Evolutionary conservation across 2,113 vertebrate genomes (phyloP).

Genomic region (Puma concolor): DNA sequence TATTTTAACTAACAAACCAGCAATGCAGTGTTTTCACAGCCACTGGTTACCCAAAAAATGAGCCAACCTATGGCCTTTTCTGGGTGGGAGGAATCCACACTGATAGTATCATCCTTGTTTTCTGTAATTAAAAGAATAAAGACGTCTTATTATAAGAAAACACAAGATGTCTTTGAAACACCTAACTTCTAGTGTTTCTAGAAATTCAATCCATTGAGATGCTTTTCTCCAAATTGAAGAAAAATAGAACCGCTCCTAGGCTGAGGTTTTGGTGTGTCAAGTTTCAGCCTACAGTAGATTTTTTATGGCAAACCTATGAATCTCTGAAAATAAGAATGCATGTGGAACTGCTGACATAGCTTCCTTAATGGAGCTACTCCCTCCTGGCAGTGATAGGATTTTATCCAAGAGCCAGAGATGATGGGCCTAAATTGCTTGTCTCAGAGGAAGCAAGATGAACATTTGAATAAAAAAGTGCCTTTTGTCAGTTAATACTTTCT

Average conservation of each 20-base stretch:
- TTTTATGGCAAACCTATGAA: constrained; percentile 74
- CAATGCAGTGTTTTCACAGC: constrained; percentile 43
- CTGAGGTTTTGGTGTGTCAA: constrained; percentile 38
- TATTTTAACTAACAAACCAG: constrained; percentile 27
- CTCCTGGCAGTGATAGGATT: constrained; percentile 19
- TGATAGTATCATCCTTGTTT: constrained; percentile 42
- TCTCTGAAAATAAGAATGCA: constrained; percentile 59
- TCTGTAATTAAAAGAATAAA: constrained; percentile 74
- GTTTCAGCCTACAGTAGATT: constrained; percentile 64
- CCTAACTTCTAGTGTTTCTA: constrained; percentile 60
- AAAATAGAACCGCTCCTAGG: constrained; percentile 55
- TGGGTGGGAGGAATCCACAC: neutral
- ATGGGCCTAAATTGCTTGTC: constrained; percentile 44
- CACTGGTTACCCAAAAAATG: neutral
- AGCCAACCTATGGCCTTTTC: neutral
- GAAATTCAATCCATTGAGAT: constrained; percentile 68
- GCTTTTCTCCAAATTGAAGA: constrained; percentile 60
- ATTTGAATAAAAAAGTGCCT: constrained; percentile 36
- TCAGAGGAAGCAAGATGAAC: constrained; percentile 69
- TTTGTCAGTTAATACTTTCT: constrained; percentile 48
- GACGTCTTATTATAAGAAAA: constrained; percentile 67
- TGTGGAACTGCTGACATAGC: constrained; percentile 57
- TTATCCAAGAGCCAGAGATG: constrained; percentile 38
- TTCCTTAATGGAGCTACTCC: neutral
- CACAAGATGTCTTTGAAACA: constrained; percentile 63